These are phyloP conservation scores for Saturnia japonica DNA, from an alignment of 2,888 invertebrate species.

Conservation along the genomic window DNA sequence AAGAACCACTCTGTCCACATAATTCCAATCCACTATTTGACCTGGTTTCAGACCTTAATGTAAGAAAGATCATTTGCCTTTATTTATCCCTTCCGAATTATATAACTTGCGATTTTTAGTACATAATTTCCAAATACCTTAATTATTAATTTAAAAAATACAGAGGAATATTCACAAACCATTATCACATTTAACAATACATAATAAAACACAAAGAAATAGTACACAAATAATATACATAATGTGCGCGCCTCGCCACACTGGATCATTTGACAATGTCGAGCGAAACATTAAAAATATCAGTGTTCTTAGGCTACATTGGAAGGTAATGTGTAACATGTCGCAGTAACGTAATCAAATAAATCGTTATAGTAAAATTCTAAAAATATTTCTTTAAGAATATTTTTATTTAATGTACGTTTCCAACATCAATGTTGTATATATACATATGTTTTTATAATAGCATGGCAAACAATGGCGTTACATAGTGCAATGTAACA, in stretches of 20 bases:
- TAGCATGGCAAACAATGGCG: too few species aligned
- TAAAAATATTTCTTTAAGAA: background rate
- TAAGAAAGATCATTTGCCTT: background rate
- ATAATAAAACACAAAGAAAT: background rate
- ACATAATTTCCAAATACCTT: too few species aligned
- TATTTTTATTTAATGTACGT: too few species aligned
- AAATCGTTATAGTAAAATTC: background rate
- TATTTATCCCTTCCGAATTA: background rate
- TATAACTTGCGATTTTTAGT: background rate
- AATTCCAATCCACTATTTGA: background rate
- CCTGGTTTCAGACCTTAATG: background rate
- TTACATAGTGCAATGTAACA: too few species aligned
- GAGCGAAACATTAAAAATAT: background rate
- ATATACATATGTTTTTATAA: too few species aligned
- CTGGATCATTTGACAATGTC: background rate
- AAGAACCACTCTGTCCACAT: background rate
- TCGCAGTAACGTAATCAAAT: background rate
- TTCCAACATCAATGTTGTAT: too few species aligned
- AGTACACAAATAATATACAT: background rate
- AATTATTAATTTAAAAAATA: background rate
- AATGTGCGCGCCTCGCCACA: background rate
- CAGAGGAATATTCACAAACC: background rate
- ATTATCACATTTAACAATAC: slow-evolving; percentile 7
- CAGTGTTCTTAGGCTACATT: background rate
- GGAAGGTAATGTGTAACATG: background rate